These are phyloP conservation scores for Aviceda subcristata DNA, from an alignment of 2,113 vertebrate genomes.

Conservation along the genomic window DNA sequence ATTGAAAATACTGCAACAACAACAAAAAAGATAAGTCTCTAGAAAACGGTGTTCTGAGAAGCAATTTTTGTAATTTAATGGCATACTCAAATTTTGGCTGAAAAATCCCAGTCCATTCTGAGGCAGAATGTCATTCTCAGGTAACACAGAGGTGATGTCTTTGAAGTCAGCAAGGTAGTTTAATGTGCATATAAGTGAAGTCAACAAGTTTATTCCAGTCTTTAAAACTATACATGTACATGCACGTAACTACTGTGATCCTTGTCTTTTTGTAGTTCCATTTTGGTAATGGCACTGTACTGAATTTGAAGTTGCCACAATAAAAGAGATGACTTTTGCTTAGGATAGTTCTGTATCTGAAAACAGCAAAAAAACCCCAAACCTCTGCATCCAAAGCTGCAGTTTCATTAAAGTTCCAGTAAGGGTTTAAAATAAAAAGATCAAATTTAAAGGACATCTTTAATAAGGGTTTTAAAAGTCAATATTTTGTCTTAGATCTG, in stretches of 20 bases:
- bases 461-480: conserved; percentile 4
- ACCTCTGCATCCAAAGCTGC: not conserved
- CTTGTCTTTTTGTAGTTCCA: not conserved
- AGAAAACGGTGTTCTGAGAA: not conserved
- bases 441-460: not conserved
- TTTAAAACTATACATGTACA: not conserved
- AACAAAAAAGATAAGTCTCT: not conserved
- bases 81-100: not conserved
- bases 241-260: not conserved
- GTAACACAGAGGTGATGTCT: not conserved
- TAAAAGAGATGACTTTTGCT: not conserved
- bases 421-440: not conserved
- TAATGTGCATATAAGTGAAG: not conserved
- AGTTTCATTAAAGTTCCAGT: not conserved
- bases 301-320: not conserved
- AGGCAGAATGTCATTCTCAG: not conserved
- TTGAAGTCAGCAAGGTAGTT: conserved; percentile 20
- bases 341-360: not conserved
- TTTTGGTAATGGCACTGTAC: not conserved
- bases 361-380: not conserved
- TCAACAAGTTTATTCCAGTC: not conserved
- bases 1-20: not conserved
- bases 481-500: not conserved
- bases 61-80: not conserved
- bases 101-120: not conserved